Conservation (phyloP, 53 echinoderm and acorn worm species). For the Holothuria scabra region DNA sequence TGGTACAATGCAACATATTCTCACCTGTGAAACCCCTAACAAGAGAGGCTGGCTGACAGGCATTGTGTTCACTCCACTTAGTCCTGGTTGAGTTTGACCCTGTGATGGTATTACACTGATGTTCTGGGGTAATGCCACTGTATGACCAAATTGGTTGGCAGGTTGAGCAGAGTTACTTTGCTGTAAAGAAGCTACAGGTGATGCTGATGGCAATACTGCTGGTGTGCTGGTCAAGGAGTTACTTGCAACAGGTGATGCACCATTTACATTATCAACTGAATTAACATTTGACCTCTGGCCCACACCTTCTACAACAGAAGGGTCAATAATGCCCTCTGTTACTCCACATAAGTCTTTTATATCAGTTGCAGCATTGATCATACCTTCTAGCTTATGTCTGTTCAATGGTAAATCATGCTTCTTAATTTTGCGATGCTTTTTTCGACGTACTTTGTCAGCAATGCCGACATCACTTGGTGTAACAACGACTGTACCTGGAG, state of each 20-base stretch:
- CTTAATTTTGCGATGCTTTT: conserved; percentile 39
- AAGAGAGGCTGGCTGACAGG: conserved; percentile 4
- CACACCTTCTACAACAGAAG: not conserved
- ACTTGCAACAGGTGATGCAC: no score
- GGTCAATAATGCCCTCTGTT: conserved; percentile 74
- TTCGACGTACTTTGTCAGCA: conserved; percentile 8
- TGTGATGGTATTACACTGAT: not conserved
- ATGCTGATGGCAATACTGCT: no score
- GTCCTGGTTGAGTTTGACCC: not conserved
- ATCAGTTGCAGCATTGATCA: conserved; percentile 89
- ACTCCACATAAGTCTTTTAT: conserved; percentile 94
- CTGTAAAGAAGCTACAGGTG: no score
- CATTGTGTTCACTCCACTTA: not conserved
- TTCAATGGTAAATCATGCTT: conserved; percentile 22
- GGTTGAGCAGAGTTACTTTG: no score
- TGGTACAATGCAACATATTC: not conserved
- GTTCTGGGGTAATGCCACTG: no score
- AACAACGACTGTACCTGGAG: conserved; percentile 38
- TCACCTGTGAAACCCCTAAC: conserved; percentile 37
- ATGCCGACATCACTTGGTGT: conserved; percentile 11
- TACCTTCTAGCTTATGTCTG: conserved; percentile 65
- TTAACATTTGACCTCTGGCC: no score
- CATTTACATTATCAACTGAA: no score
- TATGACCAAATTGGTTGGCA: no score
- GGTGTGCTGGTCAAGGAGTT: no score